Base-by-base conservation (phyloP, 2,888 invertebrate species). In the Leucania comma region DNA sequence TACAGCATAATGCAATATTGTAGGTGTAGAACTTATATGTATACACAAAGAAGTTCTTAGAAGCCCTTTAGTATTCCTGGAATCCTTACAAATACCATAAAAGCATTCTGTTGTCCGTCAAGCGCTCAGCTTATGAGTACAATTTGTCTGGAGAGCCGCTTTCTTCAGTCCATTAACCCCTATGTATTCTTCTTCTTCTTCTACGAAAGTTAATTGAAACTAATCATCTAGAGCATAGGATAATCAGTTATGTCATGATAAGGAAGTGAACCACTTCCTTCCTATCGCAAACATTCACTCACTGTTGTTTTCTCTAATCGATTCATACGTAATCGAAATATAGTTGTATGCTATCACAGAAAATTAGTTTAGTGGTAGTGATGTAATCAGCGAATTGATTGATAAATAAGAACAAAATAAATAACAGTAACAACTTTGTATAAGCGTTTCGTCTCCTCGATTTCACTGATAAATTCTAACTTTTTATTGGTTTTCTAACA, bases 261-360 rank as follows among this genome's bases (percentile, higher is more conserved):
- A 80, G 75, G 76, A 81, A 83, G 72, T 77, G 63, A 57, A 51
- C 58, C 68, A 75, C 63, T 68, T 80, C 57, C 58, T 66, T 46
- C 46, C 35, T 38, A 54, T 10, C 58, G n/a, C 35, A 42, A 72
- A 72, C 75, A 71, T 72, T 82, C 74, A 64, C 64, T 83, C 53
- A 51, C 50, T 53, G 71, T 72, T 72, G 63, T 78, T 72, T 78
- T 75, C 50, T 68, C 64, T 77, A 76, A 81, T 83, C 61, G 73
- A 81, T 68, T 79, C 80, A 78, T 74, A 83, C 82, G 84, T 83
- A 85, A 85, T 72, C 73, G 57, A 65, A 83, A 84, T 79, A 71
- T 77, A 69, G 62, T 54, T 42, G 35, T 71, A 72, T 56, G 54
- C 61, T 75, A 72, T 79, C 53, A 64, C 61, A 65, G 48, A 46